Percentiles rank a stretch among this genome's conserved stretches.
These are phyloP conservation scores for Aramus guarauna DNA, from an alignment of 2,113 vertebrate species.

Conservation along the genomic window DNA sequence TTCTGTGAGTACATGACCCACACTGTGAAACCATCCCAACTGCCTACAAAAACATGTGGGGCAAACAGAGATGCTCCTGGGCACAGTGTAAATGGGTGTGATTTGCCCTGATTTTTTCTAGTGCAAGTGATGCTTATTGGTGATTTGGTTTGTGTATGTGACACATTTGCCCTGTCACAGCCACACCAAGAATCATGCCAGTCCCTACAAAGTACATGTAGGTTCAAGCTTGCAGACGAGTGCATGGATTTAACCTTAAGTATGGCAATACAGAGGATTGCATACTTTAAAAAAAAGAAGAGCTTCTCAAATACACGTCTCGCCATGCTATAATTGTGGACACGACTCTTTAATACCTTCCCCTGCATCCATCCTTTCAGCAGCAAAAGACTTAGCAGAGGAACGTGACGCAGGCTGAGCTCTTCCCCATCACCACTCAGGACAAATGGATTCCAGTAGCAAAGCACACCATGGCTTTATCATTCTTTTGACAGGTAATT, in stretches of 20 bases:
- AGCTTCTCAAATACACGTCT: background rate
- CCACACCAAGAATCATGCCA: background rate
- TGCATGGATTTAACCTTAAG: background rate
- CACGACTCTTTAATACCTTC: background rate
- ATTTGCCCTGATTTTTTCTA: background rate
- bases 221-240: background rate
- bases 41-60: background rate
- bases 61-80: background rate
- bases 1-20: background rate
- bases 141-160: background rate
- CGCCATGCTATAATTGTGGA: background rate
- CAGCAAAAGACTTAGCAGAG: background rate
- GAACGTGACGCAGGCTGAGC: background rate
- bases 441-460: slow-evolving; percentile 55
- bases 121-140: background rate
- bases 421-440: slow-evolving; percentile 32
- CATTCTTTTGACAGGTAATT: slow-evolving; percentile 67
- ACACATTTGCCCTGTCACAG: background rate
- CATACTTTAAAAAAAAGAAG: background rate
- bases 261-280: background rate
- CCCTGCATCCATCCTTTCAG: background rate
- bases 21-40: background rate
- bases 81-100: background rate
- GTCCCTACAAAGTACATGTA: background rate
- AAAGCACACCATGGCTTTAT: slow-evolving; percentile 21